Conservation (phyloP, 2,797 vertebrate species). For the Cetoscarus ocellatus region DNA sequence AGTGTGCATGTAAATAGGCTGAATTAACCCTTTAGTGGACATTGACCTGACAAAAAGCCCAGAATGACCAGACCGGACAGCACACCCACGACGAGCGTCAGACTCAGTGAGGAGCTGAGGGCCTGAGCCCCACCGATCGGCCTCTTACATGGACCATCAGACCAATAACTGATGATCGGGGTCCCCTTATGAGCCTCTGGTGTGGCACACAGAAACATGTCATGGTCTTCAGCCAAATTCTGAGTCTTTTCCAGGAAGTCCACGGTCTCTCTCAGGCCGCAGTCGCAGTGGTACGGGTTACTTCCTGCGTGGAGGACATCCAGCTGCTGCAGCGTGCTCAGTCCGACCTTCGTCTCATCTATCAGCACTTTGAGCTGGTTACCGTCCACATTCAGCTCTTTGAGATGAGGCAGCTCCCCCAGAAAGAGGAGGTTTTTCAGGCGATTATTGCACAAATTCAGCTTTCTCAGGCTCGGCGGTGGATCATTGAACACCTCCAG, state of each 20-base stretch:
- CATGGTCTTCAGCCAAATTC: background rate
- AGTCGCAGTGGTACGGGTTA: conserved; percentile 23
- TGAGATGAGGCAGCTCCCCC: background rate
- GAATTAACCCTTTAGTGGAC: too few relatives aligned
- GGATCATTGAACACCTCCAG: conserved; percentile 12
- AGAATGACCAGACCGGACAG: too few relatives aligned
- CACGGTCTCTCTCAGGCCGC: conserved; percentile 1
- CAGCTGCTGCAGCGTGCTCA: conserved; percentile 13
- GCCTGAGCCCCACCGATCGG: background rate
- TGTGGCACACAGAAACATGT: conserved; percentile 1
- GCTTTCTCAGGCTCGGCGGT: conserved; percentile 3
- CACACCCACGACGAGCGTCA: background rate
- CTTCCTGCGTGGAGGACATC: conserved; percentile 3
- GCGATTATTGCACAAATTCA: conserved; percentile 12
- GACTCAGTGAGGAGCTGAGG: background rate
- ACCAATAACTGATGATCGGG: conserved; percentile 4
- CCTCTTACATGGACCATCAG: background rate
- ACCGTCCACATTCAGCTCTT: conserved; percentile 4
- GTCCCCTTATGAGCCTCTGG: conserved; percentile 5
- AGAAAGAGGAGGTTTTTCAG: conserved; percentile 16
- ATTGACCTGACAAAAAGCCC: too few relatives aligned
- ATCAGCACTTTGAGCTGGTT: conserved; percentile 4
- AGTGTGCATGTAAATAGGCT: too few relatives aligned
- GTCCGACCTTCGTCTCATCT: background rate
- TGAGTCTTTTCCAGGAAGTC: conserved; percentile 6